A percentile compares a stretch with the other conserved stretches of the same genome.
Conservation (phyloP, 2,113 vertebrate genomes). For the Pica pica region DNA sequence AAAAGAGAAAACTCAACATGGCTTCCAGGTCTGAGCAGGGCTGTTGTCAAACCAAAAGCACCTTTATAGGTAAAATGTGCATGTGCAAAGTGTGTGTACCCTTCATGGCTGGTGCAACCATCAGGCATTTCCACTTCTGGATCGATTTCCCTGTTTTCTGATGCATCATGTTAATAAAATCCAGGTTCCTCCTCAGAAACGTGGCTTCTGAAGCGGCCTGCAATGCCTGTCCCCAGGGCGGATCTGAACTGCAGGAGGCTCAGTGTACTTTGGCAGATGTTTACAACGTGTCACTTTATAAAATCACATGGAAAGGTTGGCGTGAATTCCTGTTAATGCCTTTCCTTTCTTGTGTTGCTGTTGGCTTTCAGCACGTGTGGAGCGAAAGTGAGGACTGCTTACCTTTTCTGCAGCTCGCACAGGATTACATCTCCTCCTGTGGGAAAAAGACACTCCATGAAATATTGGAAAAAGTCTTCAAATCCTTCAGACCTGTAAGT, state of each 20-base stretch:
- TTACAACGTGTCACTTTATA: background rate
- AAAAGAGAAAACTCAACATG: background rate
- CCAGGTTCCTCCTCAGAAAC: background rate
- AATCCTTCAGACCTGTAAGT: slow-evolving; percentile 96
- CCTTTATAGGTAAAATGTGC: background rate
- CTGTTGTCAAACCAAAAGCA: background rate
- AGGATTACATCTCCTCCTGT: slow-evolving; percentile 98
- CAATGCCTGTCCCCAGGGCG: rapidly evolving
- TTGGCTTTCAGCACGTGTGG: slow-evolving; percentile 89
- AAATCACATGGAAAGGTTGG: background rate
- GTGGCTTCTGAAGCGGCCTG: background rate
- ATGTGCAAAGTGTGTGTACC: rapidly evolving
- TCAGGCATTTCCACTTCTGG: background rate
- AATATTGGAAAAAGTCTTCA: slow-evolving; percentile 98
- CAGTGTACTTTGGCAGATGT: background rate
- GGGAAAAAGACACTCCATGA: slow-evolving; percentile 97
- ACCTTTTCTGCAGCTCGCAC: slow-evolving; percentile 93
- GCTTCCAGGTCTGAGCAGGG: background rate
- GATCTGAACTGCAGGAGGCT: background rate
- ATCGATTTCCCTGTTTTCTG: background rate
- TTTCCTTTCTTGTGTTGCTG: slow-evolving; percentile 7
- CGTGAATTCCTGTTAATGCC: background rate
- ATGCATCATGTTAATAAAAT: background rate
- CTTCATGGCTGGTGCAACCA: background rate
- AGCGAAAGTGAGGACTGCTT: slow-evolving; percentile 98